These are phyloP conservation scores for Trialeurodes vaporariorum DNA, from an alignment of 1,140 invertebrate genomes.

Conservation along the genomic window DNA sequence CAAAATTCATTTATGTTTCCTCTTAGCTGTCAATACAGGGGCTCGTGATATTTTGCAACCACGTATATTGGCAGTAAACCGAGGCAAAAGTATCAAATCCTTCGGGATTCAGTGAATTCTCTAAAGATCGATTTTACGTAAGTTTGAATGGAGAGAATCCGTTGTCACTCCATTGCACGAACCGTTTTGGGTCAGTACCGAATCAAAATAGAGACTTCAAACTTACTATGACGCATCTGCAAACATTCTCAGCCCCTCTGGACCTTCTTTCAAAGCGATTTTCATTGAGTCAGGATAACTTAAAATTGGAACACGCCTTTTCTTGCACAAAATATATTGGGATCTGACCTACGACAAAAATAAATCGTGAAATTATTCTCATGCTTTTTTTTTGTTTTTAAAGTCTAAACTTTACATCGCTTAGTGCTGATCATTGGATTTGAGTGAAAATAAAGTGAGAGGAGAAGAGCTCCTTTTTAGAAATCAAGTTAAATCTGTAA, in stretches of 20 bases:
- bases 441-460: too few species aligned
- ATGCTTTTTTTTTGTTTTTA: too few species aligned
- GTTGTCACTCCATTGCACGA: neutral
- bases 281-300: conserved; percentile 53
- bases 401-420: too few species aligned
- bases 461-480: too few species aligned
- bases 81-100: neutral
- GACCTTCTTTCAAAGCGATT: conserved; percentile 45
- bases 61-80: too few species aligned
- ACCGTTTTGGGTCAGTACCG: neutral
- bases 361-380: too few species aligned
- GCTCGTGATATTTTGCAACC: too few species aligned
- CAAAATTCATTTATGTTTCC: too few species aligned
- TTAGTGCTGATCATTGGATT: too few species aligned
- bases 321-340: conserved; percentile 45
- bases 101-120: too few species aligned
- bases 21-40: too few species aligned
- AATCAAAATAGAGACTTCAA: conserved; percentile 2
- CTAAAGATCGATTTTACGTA: neutral
- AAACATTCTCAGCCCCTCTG: conserved; percentile 39
- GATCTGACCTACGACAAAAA: conserved; percentile 31
- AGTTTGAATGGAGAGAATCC: neutral
- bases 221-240: conserved; percentile 35
- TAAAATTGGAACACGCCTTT: conserved; percentile 41
- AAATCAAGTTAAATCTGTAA: too few species aligned